phyloP scores from a whole-genome alignment of 2,113 vertebrate species.

The Tachysurus fulvidraco region DNA sequence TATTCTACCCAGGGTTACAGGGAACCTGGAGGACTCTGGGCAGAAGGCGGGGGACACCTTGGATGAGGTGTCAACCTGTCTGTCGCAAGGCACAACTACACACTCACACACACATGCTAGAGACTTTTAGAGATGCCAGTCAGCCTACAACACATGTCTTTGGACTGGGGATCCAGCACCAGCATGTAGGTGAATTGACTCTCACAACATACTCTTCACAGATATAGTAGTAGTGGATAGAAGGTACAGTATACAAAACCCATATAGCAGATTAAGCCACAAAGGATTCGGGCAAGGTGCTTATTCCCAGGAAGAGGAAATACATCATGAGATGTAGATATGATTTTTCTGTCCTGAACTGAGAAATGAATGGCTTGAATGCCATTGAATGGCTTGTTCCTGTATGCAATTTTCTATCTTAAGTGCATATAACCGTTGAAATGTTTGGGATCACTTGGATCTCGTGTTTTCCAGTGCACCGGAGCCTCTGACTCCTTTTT shows the following conservation, averaged over 20 bases:
- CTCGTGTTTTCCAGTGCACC: too few relatives aligned
- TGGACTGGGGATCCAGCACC: background rate
- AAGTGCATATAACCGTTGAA: too few relatives aligned
- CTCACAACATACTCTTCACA: background rate
- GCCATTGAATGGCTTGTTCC: background rate
- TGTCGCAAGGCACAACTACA: too few relatives aligned
- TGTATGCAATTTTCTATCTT: background rate
- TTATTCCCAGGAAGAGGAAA: background rate
- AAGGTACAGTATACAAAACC: background rate
- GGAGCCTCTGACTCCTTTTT: too few relatives aligned
- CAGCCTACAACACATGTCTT: too few relatives aligned
- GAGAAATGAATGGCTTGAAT: background rate
- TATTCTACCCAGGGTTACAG: too few relatives aligned
- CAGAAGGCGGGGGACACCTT: too few relatives aligned
- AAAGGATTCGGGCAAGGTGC: background rate
- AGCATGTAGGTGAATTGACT: background rate
- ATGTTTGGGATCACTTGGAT: too few relatives aligned
- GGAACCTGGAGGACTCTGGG: too few relatives aligned
- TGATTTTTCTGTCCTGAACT: background rate
- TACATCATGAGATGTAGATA: background rate
- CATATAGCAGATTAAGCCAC: background rate
- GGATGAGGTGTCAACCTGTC: too few relatives aligned
- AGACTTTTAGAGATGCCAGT: too few relatives aligned
- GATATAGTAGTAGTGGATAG: background rate
- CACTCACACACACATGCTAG: too few relatives aligned